These are phyloP conservation scores for Hydrozoanthus gracilis DNA, from an alignment of 92 coral and sea anemone genomes.

Conservation along the genomic window DNA sequence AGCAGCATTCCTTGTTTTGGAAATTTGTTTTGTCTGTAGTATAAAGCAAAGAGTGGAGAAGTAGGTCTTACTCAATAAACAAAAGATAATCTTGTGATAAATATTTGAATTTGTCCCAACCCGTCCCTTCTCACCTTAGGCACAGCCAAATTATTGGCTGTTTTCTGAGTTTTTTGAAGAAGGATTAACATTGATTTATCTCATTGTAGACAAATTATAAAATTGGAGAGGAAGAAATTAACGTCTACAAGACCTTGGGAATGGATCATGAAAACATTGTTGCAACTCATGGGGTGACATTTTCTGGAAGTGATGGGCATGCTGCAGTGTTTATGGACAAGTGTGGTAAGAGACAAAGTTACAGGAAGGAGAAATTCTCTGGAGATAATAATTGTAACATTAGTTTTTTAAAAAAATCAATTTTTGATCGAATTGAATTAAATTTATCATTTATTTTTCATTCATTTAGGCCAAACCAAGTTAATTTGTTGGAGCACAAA, in stretches of 20 bases:
- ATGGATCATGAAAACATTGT: conserved; percentile 71
- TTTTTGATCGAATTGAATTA: background rate
- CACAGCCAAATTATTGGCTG: no score
- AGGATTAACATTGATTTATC: no score
- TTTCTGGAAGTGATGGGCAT: conserved; percentile 46
- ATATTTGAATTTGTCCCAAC: no score
- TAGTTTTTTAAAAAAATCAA: background rate
- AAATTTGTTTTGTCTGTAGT: background rate
- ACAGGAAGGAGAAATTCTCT: background rate
- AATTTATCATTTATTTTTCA: no score
- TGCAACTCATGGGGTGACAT: conserved; percentile 58
- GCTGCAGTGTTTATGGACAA: conserved; percentile 80
- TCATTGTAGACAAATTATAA: conserved; percentile 38
- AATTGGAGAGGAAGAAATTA: conserved; percentile 55
- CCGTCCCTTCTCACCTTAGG: no score
- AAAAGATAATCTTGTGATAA: no score
- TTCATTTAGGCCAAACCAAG: no score
- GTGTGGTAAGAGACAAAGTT: conserved; percentile 69
- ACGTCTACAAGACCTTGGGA: conserved; percentile 65
- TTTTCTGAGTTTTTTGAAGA: no score
- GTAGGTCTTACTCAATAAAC: no score
- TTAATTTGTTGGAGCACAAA: no score
- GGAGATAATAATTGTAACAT: no score
- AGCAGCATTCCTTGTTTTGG: background rate
- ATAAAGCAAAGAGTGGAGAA: no score